Conservation (phyloP, 2,113 vertebrate genomes). For the Chaetodon trifascialis region DNA sequence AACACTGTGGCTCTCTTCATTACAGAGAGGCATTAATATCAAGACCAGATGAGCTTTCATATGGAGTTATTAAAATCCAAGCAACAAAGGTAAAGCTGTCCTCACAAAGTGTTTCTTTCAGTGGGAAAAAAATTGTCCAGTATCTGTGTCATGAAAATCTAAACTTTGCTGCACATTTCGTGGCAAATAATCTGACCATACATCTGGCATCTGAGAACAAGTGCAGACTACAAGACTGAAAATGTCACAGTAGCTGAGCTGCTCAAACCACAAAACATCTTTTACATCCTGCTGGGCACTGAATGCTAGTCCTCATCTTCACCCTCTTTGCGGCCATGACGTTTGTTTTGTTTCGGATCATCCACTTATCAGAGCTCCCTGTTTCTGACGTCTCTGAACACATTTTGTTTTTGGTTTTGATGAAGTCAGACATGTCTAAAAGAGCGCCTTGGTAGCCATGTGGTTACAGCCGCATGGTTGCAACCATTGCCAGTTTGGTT, state of each 20-base stretch:
- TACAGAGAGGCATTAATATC: conserved; percentile 90
- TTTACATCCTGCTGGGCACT: not conserved
- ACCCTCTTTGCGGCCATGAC: not conserved
- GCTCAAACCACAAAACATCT: not conserved
- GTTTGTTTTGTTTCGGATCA: conserved; percentile 5
- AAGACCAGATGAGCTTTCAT: conserved; percentile 91
- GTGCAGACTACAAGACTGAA: not conserved
- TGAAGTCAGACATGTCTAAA: not conserved
- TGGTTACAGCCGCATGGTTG: no score
- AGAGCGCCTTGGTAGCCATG: no score
- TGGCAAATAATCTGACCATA: not conserved
- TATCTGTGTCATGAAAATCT: not conserved
- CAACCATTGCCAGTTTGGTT: no score
- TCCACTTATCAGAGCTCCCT: not conserved
- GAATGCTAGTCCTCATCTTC: not conserved
- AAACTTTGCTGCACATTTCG: not conserved
- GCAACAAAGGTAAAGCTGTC: conserved; percentile 88
- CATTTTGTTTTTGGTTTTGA: not conserved
- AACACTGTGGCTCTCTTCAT: conserved; percentile 29
- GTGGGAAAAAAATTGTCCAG: not conserved
- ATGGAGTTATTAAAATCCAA: conserved; percentile 93
- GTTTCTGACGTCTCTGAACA: not conserved
- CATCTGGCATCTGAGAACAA: not conserved
- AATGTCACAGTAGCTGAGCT: not conserved
- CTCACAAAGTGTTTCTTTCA: not conserved